Evolutionary conservation across 1,140 invertebrate genomes (phyloP), one percentile per base, ranked within the genome.

Genomic region (Holotrichia oblita): DNA sequence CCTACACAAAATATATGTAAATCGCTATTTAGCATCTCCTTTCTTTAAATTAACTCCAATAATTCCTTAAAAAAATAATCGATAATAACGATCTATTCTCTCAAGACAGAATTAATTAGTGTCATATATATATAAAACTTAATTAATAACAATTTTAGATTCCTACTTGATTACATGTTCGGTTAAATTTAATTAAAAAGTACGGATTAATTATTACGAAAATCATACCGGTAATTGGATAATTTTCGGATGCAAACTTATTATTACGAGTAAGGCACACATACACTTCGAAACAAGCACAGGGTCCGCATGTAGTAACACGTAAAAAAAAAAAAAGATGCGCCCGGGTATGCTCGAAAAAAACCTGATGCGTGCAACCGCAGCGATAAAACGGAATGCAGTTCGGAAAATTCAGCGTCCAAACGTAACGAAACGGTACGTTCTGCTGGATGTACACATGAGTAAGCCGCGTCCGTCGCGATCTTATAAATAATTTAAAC

Each of bases 401-500:
- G 61, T 69, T 20, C 24, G 61, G 61, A 69, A 69, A 69, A 69
- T 69, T 69, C 61, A 55, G 14, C 17, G 48, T 55, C 48, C 14
- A 55, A 55, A 55, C 48, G 17, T 14, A 55, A 55, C 48, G 48
- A 55, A 55, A 55, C 48, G 48, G 17, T 27, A 10, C 61, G 61
- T 69, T 69, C 61, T 69, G 20, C 0, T 55, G 22, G 7, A 34
- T 69, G n/a, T 17, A 27, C 44, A 48, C 22, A 17, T 55, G 14
- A 55, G 48, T 55, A 69, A 69, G 61, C 27, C 17, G 61, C 61
- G 61, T 69, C 22, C 61, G 61, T 17, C 61, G 61, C 61, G 61
- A 69, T 69, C 61, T 69, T 69, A 69, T 69, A 69, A 69, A 69
- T 69, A 69, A 69, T 69, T 22, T 69, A 69, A 69, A 69, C 61